These are phyloP conservation scores for Piprites chloris DNA, from an alignment of 2,113 vertebrate genomes.

Conservation along the genomic window DNA sequence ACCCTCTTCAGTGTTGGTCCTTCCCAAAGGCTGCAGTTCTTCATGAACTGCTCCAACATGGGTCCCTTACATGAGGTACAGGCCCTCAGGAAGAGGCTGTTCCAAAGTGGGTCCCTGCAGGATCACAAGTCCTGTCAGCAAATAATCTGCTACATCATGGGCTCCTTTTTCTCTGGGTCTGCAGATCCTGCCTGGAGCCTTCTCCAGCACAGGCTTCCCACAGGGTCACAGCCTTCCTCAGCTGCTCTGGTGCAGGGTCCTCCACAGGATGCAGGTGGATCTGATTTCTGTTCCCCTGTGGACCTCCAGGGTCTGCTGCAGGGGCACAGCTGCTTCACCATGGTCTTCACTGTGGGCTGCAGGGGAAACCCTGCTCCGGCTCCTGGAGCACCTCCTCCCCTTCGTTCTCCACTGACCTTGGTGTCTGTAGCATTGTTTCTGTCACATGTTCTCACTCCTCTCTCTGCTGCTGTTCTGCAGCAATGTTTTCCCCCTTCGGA, in stretches of 20 bases:
- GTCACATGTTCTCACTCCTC: background rate
- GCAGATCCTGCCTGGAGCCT: background rate
- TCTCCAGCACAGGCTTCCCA: background rate
- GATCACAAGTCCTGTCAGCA: background rate
- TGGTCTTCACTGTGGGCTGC: background rate
- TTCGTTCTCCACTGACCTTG: background rate
- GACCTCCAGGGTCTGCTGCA: background rate
- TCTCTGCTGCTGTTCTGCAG: background rate
- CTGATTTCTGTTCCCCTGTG: background rate
- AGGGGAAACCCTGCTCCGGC: background rate
- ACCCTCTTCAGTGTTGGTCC: background rate
- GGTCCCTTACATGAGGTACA: background rate
- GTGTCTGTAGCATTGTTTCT: background rate
- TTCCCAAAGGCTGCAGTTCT: background rate
- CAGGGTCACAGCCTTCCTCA: background rate
- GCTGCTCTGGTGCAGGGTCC: background rate
- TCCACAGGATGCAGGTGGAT: background rate
- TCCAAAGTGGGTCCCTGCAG: background rate
- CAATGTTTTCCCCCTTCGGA: background rate
- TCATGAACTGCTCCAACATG: background rate
- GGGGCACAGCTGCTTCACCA: background rate
- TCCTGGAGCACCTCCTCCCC: background rate
- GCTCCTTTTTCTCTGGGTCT: background rate
- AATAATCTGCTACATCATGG: background rate
- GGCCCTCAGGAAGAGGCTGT: background rate